Percentiles rank a stretch among this genome's conserved stretches.
Conservation (phyloP, 2,797 vertebrate species). For the Catamblyrhynchus diadema region DNA sequence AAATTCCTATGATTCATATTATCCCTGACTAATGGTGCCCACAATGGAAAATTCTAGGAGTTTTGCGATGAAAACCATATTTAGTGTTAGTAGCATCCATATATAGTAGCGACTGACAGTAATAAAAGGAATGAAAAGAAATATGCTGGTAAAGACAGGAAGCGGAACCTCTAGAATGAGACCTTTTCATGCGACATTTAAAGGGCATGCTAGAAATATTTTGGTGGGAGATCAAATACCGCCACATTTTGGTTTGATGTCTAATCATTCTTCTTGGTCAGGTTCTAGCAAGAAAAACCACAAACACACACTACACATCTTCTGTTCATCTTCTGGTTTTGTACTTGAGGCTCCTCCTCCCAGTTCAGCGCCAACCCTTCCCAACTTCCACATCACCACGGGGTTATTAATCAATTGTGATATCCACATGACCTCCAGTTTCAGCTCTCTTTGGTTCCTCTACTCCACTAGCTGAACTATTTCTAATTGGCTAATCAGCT, state of each 20-base stretch:
- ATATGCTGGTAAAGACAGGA: not conserved
- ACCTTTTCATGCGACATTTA: conserved; percentile 2
- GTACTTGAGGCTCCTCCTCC: not conserved
- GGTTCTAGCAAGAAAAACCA: not conserved
- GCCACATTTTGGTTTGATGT: not conserved
- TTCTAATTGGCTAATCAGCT: conserved; percentile 68
- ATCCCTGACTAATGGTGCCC: conserved; percentile 44
- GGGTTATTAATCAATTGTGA: conserved; percentile 57
- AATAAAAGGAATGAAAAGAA: not conserved
- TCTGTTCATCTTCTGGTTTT: conserved; percentile 6
- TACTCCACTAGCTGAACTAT: conserved; percentile 50
- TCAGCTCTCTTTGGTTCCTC: conserved; percentile 41
- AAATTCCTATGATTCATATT: conserved; percentile 48
- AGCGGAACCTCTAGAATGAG: not conserved
- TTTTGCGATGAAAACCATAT: conserved; percentile 24
- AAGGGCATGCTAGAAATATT: conserved; percentile 8
- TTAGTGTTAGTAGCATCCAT: conserved; percentile 6
- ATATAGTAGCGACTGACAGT: not conserved
- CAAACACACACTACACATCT: not conserved
- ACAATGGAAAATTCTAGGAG: conserved; percentile 43
- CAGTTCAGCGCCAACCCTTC: not conserved
- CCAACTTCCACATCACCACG: not conserved
- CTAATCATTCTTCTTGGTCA: not conserved
- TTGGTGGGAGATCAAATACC: not conserved
- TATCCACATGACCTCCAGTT: conserved; percentile 54